Evolutionary conservation across 2,888 invertebrate species (phyloP), one percentile per base, ranked within the genome.

Genomic region (Leucoptera coffeella): DNA sequence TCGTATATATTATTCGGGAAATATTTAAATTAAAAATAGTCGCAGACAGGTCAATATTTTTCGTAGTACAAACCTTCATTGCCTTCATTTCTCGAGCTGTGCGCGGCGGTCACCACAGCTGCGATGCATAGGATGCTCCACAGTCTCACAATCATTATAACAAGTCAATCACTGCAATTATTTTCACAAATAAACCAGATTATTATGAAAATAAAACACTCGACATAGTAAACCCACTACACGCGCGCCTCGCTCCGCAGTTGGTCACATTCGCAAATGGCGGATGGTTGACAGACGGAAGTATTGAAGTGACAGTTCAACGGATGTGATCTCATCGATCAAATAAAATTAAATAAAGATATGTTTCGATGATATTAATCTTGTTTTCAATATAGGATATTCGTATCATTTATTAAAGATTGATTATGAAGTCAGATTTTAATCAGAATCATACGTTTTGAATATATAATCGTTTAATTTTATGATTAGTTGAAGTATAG

Each of bases 91-190:
- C 57, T 53, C 35, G 51, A 56, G 46, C 51, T 52, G 47, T 48
- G 56, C 45, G 61, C 61, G 50, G 59, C 51, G 54, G 60, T 57
- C 51, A 50, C 55, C 56, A 67, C 57, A 56, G 62, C 54, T 54
- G 60, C 69, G 47, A 65, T 45, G 55, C 59, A 69, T 56, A 65
- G 43, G 50, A 67, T 45, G 65, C 52, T 58, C 49, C 61, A 50
- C 47, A 57, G 67, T 60, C 71, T 67, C 67, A 71, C 69, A 65
- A 71, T 71, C 71, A 71, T 71, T 59, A 50, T 67, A 54, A 58
- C 50, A 47, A 49, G 47, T 58, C 42, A 46, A 45, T 50, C 45
- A 45, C 41, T 45, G 42, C 42, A 58, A 61, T 61, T 51, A 42
- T 50, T 57, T 64, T 61, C 59, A 67, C 64, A 58, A 49, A 53